phyloP scores from a whole-genome alignment of 2,797 vertebrate species.

The Malurus leucopterus region DNA sequence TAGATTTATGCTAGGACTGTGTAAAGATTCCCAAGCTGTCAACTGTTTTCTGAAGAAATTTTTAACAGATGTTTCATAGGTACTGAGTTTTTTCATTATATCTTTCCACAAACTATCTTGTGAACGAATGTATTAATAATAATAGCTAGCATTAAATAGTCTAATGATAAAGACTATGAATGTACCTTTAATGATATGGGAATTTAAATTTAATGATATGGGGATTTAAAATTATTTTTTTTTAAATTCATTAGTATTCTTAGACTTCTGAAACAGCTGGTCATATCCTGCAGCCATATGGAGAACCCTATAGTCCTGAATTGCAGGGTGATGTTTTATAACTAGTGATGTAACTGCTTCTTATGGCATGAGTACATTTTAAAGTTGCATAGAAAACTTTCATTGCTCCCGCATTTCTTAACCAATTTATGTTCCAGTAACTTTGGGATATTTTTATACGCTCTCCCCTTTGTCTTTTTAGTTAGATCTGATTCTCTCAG shows the following conservation, averaged over 20 bases:
- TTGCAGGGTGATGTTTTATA: not conserved
- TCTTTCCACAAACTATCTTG: not conserved
- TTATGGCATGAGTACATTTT: not conserved
- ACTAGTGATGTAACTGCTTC: not conserved
- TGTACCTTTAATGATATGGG: not conserved
- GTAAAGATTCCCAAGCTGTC: not conserved
- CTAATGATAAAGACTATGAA: not conserved
- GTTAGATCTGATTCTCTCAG: not conserved
- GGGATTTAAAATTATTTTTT: fast-evolving
- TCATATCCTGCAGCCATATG: not conserved
- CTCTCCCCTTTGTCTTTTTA: not conserved
- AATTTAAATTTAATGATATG: not conserved
- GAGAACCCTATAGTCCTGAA: not conserved
- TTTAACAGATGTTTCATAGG: not conserved
- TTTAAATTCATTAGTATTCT: not conserved
- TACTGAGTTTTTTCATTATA: not conserved
- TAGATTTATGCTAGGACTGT: not conserved
- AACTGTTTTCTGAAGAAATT: not conserved
- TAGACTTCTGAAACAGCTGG: not conserved
- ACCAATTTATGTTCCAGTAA: not conserved
- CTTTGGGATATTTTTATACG: not conserved
- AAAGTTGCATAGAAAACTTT: not conserved
- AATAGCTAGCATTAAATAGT: not conserved
- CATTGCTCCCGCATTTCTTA: not conserved
- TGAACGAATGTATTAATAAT: not conserved